Evolutionary conservation across 2,888 invertebrate genomes (phyloP).

Genomic region (Eupithecia exiguata): DNA sequence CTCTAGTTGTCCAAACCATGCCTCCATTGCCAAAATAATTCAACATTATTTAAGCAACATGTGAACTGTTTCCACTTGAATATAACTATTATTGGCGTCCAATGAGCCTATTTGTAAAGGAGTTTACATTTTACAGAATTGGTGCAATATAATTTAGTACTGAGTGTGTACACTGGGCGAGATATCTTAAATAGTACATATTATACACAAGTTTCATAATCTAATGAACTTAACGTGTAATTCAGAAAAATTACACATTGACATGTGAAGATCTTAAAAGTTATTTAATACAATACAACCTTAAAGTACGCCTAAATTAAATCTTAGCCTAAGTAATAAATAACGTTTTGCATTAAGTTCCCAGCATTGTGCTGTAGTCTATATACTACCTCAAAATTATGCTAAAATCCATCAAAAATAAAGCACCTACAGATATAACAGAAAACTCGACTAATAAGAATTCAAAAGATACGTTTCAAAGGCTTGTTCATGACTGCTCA

Average conservation of each 20-base stretch:
- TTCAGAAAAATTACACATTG: conserved; percentile 35
- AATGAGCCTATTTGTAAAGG: conserved; percentile 65
- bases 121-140: conserved; percentile 70
- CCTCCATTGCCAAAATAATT: conserved; percentile 69
- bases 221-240: conserved; percentile 46
- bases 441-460: conserved; percentile 9
- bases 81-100: conserved; percentile 62
- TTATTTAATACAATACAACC: conserved; percentile 27
- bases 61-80: conserved; percentile 61
- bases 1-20: conserved; percentile 71
- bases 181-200: conserved; percentile 64
- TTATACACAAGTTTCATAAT: conserved; percentile 43
- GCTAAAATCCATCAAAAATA: conserved; percentile 21
- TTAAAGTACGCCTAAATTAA: conserved; percentile 21
- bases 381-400: conserved; percentile 21
- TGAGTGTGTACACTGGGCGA: conserved; percentile 72
- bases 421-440: conserved; percentile 19
- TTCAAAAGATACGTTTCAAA: conserved; percentile 16
- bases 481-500: conserved; percentile 29
- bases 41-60: conserved; percentile 67
- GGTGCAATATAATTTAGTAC: conserved; percentile 68
- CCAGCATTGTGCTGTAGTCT: conserved; percentile 24
- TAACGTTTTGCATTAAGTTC: conserved; percentile 32
- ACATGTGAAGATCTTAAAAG: conserved; percentile 31
- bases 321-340: conserved; percentile 34